Conservation (phyloP, 2,888 invertebrate genomes). For the Julus scandinavius region DNA sequence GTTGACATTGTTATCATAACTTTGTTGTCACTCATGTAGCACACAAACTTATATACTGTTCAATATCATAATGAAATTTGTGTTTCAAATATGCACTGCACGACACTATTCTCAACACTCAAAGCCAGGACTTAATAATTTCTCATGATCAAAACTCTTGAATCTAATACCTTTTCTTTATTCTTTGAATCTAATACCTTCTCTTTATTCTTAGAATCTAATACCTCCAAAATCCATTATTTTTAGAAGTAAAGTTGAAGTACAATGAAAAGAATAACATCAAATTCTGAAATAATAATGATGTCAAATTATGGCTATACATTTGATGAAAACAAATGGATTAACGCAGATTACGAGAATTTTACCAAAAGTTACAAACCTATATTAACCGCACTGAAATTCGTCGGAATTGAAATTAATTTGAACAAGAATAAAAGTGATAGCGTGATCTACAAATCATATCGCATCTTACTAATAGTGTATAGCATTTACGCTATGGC, state of each 20-base stretch:
- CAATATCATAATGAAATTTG: too few relatives aligned
- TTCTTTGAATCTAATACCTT: too few relatives aligned
- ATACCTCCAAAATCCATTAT: too few relatives aligned
- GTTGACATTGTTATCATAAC: too few relatives aligned
- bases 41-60: too few relatives aligned
- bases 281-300: not conserved
- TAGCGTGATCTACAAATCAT: not conserved
- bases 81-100: too few relatives aligned
- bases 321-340: not conserved
- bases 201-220: too few relatives aligned
- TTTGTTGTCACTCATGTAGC: too few relatives aligned
- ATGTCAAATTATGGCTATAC: not conserved
- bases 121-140: too few relatives aligned
- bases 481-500: not conserved
- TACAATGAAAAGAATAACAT: not conserved
- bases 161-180: too few relatives aligned
- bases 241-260: not conserved
- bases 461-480: not conserved
- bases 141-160: too few relatives aligned
- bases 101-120: too few relatives aligned
- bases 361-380: not conserved
- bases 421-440: not conserved
- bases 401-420: not conserved
- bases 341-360: not conserved
- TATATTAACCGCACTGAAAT: not conserved